Evolutionary conservation across 2,113 vertebrate species (phyloP).

Genomic region (Myotis davidii): DNA sequence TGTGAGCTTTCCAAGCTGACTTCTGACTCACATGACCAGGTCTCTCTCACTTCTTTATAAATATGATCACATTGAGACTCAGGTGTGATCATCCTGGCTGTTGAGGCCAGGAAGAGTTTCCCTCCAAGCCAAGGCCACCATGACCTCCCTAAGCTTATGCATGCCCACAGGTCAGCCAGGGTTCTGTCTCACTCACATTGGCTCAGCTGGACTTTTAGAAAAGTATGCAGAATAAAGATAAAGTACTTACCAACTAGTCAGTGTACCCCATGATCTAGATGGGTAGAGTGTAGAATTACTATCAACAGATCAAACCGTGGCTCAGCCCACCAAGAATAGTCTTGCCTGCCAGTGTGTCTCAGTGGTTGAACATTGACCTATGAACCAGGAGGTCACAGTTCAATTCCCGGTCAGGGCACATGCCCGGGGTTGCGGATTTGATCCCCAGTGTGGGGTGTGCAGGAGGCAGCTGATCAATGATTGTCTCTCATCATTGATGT

Average conservation of each 20-base stretch:
- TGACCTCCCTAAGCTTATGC: neutral
- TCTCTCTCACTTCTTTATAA: neutral
- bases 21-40: neutral
- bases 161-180: neutral
- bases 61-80: neutral
- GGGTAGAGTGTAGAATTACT: neutral
- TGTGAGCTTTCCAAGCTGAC: neutral
- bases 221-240: neutral
- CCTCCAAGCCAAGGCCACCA: neutral
- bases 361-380: too few species aligned
- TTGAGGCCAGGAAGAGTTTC: neutral
- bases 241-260: neutral
- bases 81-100: neutral
- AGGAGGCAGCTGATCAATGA: too few species aligned
- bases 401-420: too few species aligned
- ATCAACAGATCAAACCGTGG: neutral
- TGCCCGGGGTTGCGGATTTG: too few species aligned
- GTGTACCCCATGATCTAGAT: neutral
- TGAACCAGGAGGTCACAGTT: too few species aligned
- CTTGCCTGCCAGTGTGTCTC: neutral
- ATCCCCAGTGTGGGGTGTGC: too few species aligned
- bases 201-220: neutral
- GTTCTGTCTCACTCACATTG: neutral
- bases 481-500: too few species aligned
- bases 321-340: neutral